Evolutionary conservation across 2,888 invertebrate genomes (phyloP), one percentile per base, ranked within the genome.

Genomic region (Diachrysia chrysitis): DNA sequence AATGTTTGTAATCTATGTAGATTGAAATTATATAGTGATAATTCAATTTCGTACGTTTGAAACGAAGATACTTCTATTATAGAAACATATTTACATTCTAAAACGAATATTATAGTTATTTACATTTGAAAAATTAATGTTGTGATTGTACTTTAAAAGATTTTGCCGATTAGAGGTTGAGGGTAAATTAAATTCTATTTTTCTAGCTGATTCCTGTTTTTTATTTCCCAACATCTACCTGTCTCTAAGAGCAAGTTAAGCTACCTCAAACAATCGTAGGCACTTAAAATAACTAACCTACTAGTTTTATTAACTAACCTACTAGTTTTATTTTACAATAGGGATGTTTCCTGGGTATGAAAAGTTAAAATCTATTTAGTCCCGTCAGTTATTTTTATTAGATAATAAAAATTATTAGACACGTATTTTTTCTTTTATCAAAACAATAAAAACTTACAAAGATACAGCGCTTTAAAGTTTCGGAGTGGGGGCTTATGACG

Each of bases 181-280:
- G 83, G 84, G 87, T 88, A 88, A 88, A 93, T 92, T 92, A 93
- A 92, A 93, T 88, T 92, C 89, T 94, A 93, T 94, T 93, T 94
- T 94, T 92, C 85, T 90, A 93, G 86, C 66, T 64, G 81, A 84
- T 65, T 56, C 76, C 63, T 85, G 85, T 89, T 91, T 91, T 88
- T 89, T 58, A 46, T 67, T 48, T 46, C n/a, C 17, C 1, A 51
- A 51, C n/a, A 4, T 5, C 9, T 5, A n/a, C 1, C 17, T 9
- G 5, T 25, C 25, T 25, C n/a, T n/a, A n/a, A n/a, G n/a, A n/a
- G n/a, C n/a, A n/a, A n/a, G n/a, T n/a, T n/a, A n/a, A n/a, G n/a
- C n/a, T n/a, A n/a, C n/a, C n/a, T n/a, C n/a, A n/a, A n/a, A n/a
- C n/a, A n/a, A n/a, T n/a, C n/a, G n/a, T n/a, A n/a, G n/a, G n/a